Conservation (phyloP, 2,113 vertebrate genomes). For the Otis tarda region DNA sequence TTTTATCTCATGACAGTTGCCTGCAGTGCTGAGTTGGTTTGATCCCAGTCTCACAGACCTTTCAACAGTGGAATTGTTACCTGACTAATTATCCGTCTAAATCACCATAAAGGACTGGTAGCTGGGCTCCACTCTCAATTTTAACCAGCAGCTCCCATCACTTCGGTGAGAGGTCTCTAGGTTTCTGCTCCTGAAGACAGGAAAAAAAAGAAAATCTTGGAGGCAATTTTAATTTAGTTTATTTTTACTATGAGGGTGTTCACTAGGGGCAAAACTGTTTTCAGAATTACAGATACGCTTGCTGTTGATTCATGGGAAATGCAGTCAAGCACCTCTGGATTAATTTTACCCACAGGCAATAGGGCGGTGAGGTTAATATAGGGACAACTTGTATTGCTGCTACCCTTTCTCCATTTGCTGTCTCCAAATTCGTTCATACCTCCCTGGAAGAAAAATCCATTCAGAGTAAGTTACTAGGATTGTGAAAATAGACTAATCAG, state of each 20-base stretch:
- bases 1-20: constrained; percentile 58
- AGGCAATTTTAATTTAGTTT: not conserved
- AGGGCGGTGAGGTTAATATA: not conserved
- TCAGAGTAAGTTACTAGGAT: not conserved
- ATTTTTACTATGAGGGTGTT: not conserved
- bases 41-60: constrained; percentile 50
- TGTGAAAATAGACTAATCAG: not conserved
- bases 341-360: not conserved
- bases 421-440: not conserved
- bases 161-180: not conserved
- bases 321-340: not conserved
- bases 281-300: not conserved
- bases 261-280: not conserved
- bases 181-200: not conserved
- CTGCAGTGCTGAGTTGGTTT: constrained; percentile 53
- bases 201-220: not conserved
- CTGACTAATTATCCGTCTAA: constrained; percentile 8
- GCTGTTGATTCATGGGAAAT: not conserved
- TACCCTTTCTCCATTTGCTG: not conserved
- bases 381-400: not conserved
- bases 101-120: not conserved
- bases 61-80: constrained; percentile 47
- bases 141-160: not conserved
- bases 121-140: not conserved
- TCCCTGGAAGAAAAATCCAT: not conserved